Conservation (phyloP, 2,797 vertebrate species). For the Danio jaintianensis region DNA sequence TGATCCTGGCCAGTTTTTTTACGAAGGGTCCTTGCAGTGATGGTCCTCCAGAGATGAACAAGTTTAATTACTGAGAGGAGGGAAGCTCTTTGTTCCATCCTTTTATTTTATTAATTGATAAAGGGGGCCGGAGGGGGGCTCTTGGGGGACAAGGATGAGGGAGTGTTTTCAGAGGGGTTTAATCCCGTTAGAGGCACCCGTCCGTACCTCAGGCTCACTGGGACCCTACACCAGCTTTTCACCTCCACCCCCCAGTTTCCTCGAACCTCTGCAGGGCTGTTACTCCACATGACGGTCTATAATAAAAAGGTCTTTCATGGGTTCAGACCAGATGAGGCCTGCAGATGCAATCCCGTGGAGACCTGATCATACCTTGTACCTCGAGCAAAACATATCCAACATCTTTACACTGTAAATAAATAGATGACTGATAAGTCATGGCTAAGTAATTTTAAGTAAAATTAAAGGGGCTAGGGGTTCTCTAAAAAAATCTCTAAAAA, state of each 20-base stretch:
- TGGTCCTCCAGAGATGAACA: slow-evolving; percentile 76
- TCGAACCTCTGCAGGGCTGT: slow-evolving; percentile 13
- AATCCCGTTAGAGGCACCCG: slow-evolving; percentile 78
- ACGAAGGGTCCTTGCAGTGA: slow-evolving; percentile 71
- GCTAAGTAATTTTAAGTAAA: too few relatives aligned
- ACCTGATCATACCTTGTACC: neutral
- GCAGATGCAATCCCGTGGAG: slow-evolving; percentile 17
- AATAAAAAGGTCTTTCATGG: slow-evolving; percentile 78
- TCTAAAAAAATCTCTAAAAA: too few relatives aligned
- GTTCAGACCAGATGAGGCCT: slow-evolving; percentile 60
- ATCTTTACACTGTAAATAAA: too few relatives aligned
- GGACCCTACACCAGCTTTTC: slow-evolving; percentile 45
- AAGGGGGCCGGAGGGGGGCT: slow-evolving; percentile 71
- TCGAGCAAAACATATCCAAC: too few relatives aligned
- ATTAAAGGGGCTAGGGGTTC: too few relatives aligned
- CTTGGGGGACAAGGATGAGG: slow-evolving; percentile 56
- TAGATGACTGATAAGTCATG: too few relatives aligned
- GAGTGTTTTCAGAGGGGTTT: slow-evolving; percentile 74
- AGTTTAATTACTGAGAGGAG: slow-evolving; percentile 81
- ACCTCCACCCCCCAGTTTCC: slow-evolving; percentile 3
- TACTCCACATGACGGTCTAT: slow-evolving; percentile 65
- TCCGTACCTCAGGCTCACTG: slow-evolving; percentile 65
- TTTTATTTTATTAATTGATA: slow-evolving; percentile 87
- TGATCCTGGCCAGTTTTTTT: slow-evolving; percentile 64
- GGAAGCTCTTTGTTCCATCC: slow-evolving; percentile 83